Evolutionary conservation across 2,797 vertebrate genomes (phyloP).

Genomic region (Hippoglossus hippoglossus): DNA sequence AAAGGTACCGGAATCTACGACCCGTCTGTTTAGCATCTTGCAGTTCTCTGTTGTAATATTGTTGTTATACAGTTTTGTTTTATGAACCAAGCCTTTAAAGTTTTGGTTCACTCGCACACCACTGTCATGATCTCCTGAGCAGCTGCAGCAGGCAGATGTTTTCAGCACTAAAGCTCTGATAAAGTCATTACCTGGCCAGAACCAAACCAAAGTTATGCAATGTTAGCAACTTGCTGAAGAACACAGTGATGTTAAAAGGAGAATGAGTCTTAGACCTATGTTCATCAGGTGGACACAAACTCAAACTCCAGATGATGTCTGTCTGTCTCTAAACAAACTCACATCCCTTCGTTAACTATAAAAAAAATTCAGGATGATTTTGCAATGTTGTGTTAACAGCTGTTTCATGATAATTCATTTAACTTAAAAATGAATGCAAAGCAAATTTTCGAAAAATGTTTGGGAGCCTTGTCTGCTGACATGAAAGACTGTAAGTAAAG

Average conservation of each 20-base stretch:
- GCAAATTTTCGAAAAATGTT: no score
- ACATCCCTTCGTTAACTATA: not conserved
- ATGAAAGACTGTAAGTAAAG: no score
- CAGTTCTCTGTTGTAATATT: not conserved
- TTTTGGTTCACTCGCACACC: conserved; percentile 20
- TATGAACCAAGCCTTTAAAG: conserved; percentile 9
- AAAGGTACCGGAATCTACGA: not conserved
- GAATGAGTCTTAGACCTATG: not conserved
- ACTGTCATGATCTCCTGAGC: conserved; percentile 6
- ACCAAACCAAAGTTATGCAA: not conserved
- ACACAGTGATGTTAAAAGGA: not conserved
- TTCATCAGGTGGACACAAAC: not conserved
- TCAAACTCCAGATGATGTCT: not conserved
- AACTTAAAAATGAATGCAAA: no score
- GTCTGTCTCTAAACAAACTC: not conserved
- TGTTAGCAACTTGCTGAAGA: not conserved
- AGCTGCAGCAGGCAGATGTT: conserved; percentile 8
- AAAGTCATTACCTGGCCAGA: not conserved
- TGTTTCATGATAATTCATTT: no score
- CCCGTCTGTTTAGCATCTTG: conserved; percentile 15
- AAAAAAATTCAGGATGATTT: not conserved
- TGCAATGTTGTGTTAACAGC: no score
- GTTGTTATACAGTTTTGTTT: conserved; percentile 21
- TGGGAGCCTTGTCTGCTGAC: no score
- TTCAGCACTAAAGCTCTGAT: not conserved